phyloP scores from a whole-genome alignment of 2,797 vertebrate genomes.

The Mormyrus proboscirostris region DNA sequence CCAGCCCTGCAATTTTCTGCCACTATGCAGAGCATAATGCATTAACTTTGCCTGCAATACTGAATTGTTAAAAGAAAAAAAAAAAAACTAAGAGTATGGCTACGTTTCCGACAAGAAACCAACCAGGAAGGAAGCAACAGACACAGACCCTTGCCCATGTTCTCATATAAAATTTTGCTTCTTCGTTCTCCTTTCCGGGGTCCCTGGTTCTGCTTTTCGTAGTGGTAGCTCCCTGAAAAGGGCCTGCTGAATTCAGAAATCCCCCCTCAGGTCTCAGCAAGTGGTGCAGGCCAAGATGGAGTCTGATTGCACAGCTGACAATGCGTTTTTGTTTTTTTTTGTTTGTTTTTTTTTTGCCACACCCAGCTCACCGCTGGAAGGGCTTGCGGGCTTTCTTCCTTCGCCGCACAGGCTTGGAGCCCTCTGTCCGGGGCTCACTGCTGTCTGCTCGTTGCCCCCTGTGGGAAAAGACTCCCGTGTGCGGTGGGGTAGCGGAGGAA shows the following conservation, averaged over 20 bases:
- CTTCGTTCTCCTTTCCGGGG: background rate
- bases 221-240: background rate
- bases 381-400: constrained; percentile 86
- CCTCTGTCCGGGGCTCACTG: constrained; percentile 40
- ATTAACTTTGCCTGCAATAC: background rate
- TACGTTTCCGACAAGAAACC: constrained; percentile 16
- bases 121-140: constrained; percentile 2
- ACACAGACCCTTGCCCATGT: background rate
- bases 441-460: constrained; percentile 44
- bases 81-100: background rate
- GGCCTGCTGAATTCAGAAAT: background rate
- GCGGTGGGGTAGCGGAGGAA: constrained; percentile 55
- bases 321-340: too few species aligned
- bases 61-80: background rate
- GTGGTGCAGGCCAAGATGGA: background rate
- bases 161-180: background rate
- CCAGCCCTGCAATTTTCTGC: background rate
- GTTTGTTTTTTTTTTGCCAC: background rate
- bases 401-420: constrained; percentile 58
- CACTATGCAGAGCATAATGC: background rate
- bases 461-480: constrained; percentile 55
- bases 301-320: background rate
- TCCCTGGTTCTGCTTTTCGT: background rate
- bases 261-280: background rate
- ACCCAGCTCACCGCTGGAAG: constrained; percentile 74